These are phyloP conservation scores for Tachina lurida DNA, from an alignment of 2,888 invertebrate species.

Conservation along the genomic window DNA sequence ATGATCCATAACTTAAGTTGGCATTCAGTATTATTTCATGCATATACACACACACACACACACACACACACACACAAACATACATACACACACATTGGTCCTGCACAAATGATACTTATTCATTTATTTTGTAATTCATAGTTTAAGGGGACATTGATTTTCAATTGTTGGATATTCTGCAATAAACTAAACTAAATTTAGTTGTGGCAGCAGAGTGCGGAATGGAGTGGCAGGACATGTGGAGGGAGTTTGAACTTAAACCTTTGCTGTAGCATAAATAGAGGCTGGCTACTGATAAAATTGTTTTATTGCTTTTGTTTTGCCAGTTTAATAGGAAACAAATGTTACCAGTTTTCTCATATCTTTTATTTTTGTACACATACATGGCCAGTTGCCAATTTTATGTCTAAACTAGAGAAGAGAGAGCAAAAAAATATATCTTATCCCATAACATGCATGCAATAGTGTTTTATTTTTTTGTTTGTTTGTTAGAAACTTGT, in stretches of 20 bases:
- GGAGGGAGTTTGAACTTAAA: background rate
- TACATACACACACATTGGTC: background rate
- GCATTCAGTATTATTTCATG: constrained; percentile 20
- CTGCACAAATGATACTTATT: constrained; percentile 46
- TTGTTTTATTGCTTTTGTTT: constrained; percentile 12
- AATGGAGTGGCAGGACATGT: background rate
- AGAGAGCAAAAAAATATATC: constrained; percentile 1
- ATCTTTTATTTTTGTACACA: constrained; percentile 62
- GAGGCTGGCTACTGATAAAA: constrained; percentile 35
- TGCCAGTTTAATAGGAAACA: constrained; percentile 51
- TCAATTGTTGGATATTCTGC: constrained; percentile 64
- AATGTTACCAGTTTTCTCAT: constrained; percentile 66
- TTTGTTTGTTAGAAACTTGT: constrained; percentile 29
- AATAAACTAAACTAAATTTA: constrained; percentile 55
- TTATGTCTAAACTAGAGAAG: constrained; percentile 56
- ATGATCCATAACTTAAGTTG: constrained; percentile 66
- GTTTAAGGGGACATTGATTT: constrained; percentile 69
- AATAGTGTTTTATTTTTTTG: constrained; percentile 13
- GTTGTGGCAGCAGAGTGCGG: background rate
- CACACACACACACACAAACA: background rate
- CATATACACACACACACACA: background rate
- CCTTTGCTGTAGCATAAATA: constrained; percentile 3
- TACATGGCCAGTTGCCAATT: constrained; percentile 69
- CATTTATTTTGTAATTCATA: constrained; percentile 65
- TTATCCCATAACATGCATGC: constrained; percentile 19